Evolutionary conservation across 2,888 invertebrate species (phyloP), one percentile per base, ranked within the genome.

Genomic region (Cheilosia pagana): DNA sequence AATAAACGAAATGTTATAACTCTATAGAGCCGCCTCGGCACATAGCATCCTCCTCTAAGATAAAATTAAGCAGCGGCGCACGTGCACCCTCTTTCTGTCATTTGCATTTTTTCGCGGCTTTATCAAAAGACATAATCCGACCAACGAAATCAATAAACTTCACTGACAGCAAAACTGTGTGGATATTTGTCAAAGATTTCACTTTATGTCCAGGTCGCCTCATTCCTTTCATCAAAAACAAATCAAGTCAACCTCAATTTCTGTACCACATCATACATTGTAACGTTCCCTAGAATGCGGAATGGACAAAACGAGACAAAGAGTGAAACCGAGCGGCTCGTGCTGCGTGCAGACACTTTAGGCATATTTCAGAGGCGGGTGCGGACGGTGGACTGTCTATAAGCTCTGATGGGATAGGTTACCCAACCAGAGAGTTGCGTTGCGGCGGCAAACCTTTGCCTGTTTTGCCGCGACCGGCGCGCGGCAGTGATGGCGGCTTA

Each of bases 141-240:
- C 23, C 45, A 53, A 39, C 43, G 57, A 55, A 67, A 57, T 57
- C 57, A 48, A 76, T 63, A 75, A 55, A 45, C 55, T 62, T 31
- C 31, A 6, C 45, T 59, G 50, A 67, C 68, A 48, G 55, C n/a
- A 21, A 39, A 60, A 79, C 12, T 35, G 57, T 65, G 43, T 53
- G 62, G 43, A 79, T 67, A 85, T 75, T 85, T 85, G 79, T 79
- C 79, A 81, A 65, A 75, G 59, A 55, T 60, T 65, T 63, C 79
- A 70, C 70, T 68, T 62, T 31, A 57, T 41, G 72, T 72, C 63
- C 67, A 74, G 41, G 39, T 67, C 59, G n/a, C 48, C 50, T 14
- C 50, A n/a, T 81, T 57, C 41, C 16, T 57, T 70, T 63, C 74
- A 68, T 63, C 68, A 79, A 71, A 71, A 65, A 71, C 71, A 70